These are phyloP conservation scores for Colossoma macropomum DNA, from an alignment of 2,113 vertebrate species.

Conservation along the genomic window DNA sequence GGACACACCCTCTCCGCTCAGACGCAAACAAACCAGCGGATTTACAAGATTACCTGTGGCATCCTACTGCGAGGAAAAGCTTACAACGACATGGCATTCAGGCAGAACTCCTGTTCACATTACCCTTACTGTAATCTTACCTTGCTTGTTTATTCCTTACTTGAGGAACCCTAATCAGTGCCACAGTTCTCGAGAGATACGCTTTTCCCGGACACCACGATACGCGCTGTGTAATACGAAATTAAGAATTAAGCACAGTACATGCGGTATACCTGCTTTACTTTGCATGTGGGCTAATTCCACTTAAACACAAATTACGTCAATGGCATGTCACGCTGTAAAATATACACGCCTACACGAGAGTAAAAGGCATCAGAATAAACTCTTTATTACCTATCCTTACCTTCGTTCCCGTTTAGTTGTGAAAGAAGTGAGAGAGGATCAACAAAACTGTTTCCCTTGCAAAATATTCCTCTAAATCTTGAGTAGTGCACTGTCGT, in stretches of 20 bases:
- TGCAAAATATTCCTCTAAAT: not conserved
- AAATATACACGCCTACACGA: not conserved
- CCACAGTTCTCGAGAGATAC: not conserved
- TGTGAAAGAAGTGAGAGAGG: not conserved
- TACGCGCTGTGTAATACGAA: not conserved
- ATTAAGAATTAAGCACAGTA: not conserved
- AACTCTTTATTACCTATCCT: not conserved
- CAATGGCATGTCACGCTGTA: not conserved
- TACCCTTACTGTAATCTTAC: not conserved
- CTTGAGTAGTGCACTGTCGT: not conserved
- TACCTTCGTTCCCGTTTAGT: not conserved
- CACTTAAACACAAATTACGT: not conserved
- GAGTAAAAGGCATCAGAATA: not conserved
- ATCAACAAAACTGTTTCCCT: not conserved
- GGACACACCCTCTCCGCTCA: conserved; percentile 47
- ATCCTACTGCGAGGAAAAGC: not conserved
- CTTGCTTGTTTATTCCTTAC: not conserved
- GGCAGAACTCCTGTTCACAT: not conserved
- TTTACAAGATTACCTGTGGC: conserved; percentile 1
- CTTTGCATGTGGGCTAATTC: not conserved
- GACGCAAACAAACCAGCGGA: not conserved
- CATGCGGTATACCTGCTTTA: not conserved
- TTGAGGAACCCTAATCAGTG: not conserved
- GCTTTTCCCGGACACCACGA: not conserved
- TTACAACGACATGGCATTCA: not conserved